Conservation (phyloP, 2,113 vertebrate genomes). For the Phoenicopterus ruber region DNA sequence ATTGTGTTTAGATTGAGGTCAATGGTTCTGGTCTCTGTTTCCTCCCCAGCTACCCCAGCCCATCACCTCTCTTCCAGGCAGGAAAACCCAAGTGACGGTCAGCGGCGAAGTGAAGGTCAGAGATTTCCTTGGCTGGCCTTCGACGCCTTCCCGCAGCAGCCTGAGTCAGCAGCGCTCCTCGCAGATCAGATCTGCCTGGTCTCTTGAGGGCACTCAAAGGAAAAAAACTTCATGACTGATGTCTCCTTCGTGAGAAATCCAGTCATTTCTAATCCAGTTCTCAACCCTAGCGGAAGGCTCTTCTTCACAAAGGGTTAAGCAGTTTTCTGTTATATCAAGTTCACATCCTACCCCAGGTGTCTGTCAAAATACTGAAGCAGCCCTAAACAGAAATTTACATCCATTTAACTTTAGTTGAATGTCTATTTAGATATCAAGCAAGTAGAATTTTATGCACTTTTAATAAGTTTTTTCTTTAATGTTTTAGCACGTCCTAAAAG, state of each 20-base stretch:
- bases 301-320: not conserved
- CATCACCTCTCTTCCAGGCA: not conserved
- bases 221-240: not conserved
- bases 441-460: not conserved
- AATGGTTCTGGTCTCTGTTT: conserved; percentile 37
- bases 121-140: conserved; percentile 32
- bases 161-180: conserved; percentile 14
- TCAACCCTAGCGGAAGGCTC: not conserved
- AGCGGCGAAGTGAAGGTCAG: conserved; percentile 1
- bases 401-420: not conserved
- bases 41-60: not conserved
- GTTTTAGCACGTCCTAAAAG: not conserved
- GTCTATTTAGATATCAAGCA: not conserved
- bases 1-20: conserved; percentile 40
- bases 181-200: not conserved
- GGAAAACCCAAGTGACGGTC: conserved; percentile 3
- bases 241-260: not conserved
- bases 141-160: not conserved
- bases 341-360: not conserved
- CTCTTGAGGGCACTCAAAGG: not conserved
- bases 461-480: not conserved
- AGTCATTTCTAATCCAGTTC: not conserved
- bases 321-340: not conserved
- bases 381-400: not conserved
- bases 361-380: not conserved